Base-by-base conservation (phyloP, 2,113 vertebrate species). In the Smithornis capensis region DNA sequence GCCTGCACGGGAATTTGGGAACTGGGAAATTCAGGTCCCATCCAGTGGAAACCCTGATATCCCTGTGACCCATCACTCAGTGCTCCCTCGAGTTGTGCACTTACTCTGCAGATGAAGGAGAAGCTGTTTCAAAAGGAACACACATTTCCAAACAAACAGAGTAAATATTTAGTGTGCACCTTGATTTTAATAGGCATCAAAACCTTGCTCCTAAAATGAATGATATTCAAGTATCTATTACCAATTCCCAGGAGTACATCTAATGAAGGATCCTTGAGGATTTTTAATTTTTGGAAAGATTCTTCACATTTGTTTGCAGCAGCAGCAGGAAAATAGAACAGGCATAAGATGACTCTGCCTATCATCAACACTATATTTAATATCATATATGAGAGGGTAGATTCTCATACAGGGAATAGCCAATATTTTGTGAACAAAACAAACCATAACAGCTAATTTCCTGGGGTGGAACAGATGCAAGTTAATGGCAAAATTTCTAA, bases 201-300 rank as follows among this genome's bases (percentile, higher is more conserved):
- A 94, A 87, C 35, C 91, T 79, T 68, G 42, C 94, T 96, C 94
- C 95, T 94, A 88, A 96, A 96, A 93, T 94, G 92, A 96, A 97
- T 92, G 79, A 94, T 88, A 84, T 85, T 96, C 94, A 90, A 96
- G 91, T 77, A 89, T 91, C 92, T 92, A 90, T 89, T 95, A 96
- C 84, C 88, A 67, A 73, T 90, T 97, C 96, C 86, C 91, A 89
- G 45, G 55, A 96, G 89, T 38, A 64, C 80, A 90, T 80, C 93
- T 96, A 95, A 92, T 87, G 93, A 87, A 97, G 88, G 86, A 94
- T 97, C 93, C 96, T 93, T 79, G 90, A 96, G 92, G 81, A 80
- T 70, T 68, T 89, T 91, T 90, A 89, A 67, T 90, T 55, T 94
- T 96, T 84, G 88, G 88, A 70, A 89, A 82, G 84, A 62, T 92